Evolutionary conservation across 37 sponge, comb jelly and placozoan genomes (phyloP), one percentile per base, ranked within the genome.

Genomic region (Beroe forskalii): DNA sequence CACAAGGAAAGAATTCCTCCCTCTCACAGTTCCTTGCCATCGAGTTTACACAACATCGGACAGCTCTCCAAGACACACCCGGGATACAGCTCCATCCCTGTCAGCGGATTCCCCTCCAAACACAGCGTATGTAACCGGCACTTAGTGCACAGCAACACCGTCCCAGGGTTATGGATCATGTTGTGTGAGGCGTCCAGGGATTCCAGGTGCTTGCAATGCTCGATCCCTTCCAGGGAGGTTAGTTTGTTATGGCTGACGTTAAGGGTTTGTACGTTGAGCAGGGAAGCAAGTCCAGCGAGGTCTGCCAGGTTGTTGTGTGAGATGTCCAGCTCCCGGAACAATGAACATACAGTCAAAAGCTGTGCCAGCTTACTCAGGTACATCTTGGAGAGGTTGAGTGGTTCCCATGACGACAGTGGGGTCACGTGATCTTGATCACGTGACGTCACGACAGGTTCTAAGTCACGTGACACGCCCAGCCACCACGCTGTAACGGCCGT

Each of bases 111-210:
- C 6, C 72, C 72, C 35, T 14, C 8, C 38, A 69, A 32, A 9
- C 9, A 35, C 37, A 69, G 39, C 72, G 72, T 32, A 37, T 37
- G 72, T 69, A 69, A 36, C 32, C 72, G 27, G 39, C 72, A 69
- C 72, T 69, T 69, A 1, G 72, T 69, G 38, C 72, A 69, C 38
- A 32, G 19, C 38, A 69, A 37, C 1, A 69, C 32, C 9, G 33
- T 32, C 17, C 38, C 27, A 2, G 72, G 33, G 39, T 69, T 69
- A 37, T 69, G 72, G 1, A 69, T 69, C 38, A 4, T 17, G 38
- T 69, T 69, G 72, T 69, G 72, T 37, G 72, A 69, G 1, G 72
- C 72, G 72, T 69, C 72, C 72, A 69, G 72, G 17, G 28, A 19
- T 37, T 28, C 32, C 38, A 69, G 32, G 38, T 69, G 27, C 72